Conservation (phyloP, 1,140 invertebrate species). For the Luehdorfia chinensis region DNA sequence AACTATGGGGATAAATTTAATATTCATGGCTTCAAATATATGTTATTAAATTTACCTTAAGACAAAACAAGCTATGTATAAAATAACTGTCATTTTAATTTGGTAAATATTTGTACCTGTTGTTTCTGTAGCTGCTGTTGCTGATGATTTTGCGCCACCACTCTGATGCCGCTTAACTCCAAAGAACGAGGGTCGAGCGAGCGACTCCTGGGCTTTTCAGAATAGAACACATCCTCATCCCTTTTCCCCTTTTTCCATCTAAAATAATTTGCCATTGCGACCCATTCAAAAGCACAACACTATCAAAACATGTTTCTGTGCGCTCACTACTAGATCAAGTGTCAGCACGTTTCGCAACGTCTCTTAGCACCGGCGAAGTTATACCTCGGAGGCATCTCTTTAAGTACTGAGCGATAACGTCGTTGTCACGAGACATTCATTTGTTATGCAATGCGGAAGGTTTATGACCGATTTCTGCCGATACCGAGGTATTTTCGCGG, state of each 20-base stretch:
- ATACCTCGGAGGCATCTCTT: constrained; percentile 55
- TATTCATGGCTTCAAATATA: too few species aligned
- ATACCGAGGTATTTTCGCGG: too few species aligned
- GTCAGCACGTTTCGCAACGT: constrained; percentile 24
- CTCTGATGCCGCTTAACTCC: constrained; percentile 82
- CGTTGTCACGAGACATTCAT: constrained; percentile 59
- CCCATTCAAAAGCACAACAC: constrained; percentile 32
- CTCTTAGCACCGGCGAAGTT: constrained; percentile 33
- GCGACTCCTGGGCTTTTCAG: constrained; percentile 83
- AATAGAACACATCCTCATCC: constrained; percentile 79
- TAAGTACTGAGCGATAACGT: constrained; percentile 60
- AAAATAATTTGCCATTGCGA: constrained; percentile 84
- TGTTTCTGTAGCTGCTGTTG: constrained; percentile 31
- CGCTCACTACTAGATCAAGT: constrained; percentile 15
- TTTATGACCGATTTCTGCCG: constrained; percentile 30
- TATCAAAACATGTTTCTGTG: constrained; percentile 19
- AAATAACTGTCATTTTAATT: too few species aligned
- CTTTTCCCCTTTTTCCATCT: constrained; percentile 84
- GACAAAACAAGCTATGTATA: too few species aligned
- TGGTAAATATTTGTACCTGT: too few species aligned
- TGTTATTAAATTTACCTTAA: too few species aligned
- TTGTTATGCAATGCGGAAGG: constrained; percentile 57
- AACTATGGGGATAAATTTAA: too few species aligned
- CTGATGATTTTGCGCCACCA: constrained; percentile 73
- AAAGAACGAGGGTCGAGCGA: constrained; percentile 87